Conservation (phyloP, 2,888 invertebrate genomes). For the Ornithoptera priamus region DNA sequence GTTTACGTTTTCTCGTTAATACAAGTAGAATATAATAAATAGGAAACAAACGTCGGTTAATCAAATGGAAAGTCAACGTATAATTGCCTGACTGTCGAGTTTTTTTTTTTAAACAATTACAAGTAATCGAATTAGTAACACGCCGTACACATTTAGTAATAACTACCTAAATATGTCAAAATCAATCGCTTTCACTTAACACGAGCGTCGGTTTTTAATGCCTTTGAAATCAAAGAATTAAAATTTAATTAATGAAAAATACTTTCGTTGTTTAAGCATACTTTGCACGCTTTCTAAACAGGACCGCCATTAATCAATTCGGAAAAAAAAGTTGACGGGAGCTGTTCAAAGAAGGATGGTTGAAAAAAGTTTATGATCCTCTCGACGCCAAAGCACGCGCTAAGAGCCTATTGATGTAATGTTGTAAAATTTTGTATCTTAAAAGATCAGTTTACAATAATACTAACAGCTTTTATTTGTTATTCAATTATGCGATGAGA, state of each 20-base stretch:
- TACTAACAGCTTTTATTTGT: neutral
- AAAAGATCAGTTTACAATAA: slow-evolving; percentile 1
- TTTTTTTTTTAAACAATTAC: neutral
- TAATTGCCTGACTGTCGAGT: neutral
- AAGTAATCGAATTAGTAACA: slow-evolving; percentile 1
- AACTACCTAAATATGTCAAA: neutral
- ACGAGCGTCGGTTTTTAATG: slow-evolving; percentile 8
- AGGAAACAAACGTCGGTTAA: no score
- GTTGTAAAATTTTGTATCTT: slow-evolving; percentile 13
- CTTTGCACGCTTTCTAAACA: slow-evolving; percentile 32
- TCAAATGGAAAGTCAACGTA: neutral
- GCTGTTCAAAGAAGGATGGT: slow-evolving; percentile 23
- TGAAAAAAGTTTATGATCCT: slow-evolving; percentile 30
- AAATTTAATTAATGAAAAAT: slow-evolving; percentile 24
- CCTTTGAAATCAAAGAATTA: slow-evolving; percentile 7
- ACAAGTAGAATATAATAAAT: no score
- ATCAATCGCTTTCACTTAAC: slow-evolving; percentile 19
- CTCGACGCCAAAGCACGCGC: slow-evolving; percentile 23
- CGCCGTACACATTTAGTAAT: neutral
- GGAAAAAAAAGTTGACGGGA: slow-evolving; percentile 30
- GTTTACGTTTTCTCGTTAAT: no score
- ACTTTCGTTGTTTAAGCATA: slow-evolving; percentile 22
- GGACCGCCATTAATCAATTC: slow-evolving; percentile 36
- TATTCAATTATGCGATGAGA: no score
- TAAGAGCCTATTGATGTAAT: slow-evolving; percentile 20